phyloP scores from a whole-genome alignment of 2,888 invertebrate genomes.

The Sisyra nigra region DNA sequence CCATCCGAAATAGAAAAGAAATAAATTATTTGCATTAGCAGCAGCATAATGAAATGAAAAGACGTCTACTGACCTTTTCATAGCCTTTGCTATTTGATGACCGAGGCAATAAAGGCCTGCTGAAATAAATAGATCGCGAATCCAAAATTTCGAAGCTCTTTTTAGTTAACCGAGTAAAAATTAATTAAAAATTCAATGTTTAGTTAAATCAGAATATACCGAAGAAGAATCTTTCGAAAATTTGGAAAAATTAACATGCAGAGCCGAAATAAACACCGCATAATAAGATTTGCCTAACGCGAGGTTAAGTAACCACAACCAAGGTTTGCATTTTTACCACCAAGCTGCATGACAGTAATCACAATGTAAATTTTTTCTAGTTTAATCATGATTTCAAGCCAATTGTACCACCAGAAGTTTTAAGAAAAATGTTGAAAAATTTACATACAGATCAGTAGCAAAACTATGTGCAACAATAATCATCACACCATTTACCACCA shows the following conservation, averaged over 20 bases:
- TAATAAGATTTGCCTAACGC: too few species aligned
- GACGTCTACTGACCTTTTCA: conserved; percentile 24
- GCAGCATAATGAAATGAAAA: too few species aligned
- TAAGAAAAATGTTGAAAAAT: too few species aligned
- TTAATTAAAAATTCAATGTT: neutral
- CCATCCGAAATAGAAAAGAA: too few species aligned
- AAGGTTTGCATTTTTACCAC: conserved; percentile 1
- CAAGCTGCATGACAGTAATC: neutral
- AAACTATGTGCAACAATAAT: too few species aligned
- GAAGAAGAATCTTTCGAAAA: conserved; percentile 3
- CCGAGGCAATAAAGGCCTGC: conserved; percentile 22
- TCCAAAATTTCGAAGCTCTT: conserved; percentile 7
- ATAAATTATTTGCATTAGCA: too few species aligned
- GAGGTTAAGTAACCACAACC: neutral
- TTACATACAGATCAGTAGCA: too few species aligned
- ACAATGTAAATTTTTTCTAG: neutral
- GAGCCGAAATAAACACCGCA: neutral
- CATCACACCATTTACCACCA: too few species aligned
- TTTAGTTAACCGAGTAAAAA: neutral
- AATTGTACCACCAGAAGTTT: too few species aligned
- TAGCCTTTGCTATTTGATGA: conserved; percentile 29
- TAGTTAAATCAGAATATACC: neutral
- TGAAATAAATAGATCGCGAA: conserved; percentile 14
- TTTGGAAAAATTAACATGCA: conserved; percentile 2
- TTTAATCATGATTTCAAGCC: too few species aligned